These are phyloP conservation scores for Cuniculus paca DNA, from an alignment of 2,797 vertebrate genomes.

Conservation along the genomic window DNA sequence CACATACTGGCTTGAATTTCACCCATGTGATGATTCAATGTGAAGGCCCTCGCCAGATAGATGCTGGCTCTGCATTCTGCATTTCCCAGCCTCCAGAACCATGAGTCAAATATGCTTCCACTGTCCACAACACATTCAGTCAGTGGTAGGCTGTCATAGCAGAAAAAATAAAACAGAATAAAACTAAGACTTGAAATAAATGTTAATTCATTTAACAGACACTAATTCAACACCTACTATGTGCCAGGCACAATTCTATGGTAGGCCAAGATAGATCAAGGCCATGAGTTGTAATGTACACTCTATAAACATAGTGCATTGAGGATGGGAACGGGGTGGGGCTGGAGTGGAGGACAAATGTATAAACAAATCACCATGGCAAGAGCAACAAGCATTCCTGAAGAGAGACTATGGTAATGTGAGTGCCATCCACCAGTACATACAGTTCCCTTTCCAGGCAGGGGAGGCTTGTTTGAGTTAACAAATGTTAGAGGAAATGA, in stretches of 20 bases:
- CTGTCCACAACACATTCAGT: background rate
- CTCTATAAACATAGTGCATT: background rate
- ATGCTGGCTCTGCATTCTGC: background rate
- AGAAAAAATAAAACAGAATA: background rate
- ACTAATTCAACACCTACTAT: background rate
- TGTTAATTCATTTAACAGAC: background rate
- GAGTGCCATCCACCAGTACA: background rate
- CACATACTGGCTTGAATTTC: background rate
- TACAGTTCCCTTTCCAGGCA: background rate
- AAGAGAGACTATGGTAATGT: too few relatives aligned
- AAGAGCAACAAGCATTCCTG: background rate
- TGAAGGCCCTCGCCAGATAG: background rate
- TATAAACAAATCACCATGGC: background rate
- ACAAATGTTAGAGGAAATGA: background rate
- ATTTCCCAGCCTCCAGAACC: background rate
- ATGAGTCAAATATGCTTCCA: background rate
- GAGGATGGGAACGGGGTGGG: background rate
- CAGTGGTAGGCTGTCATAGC: background rate
- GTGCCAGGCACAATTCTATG: background rate
- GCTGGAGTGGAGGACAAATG: background rate
- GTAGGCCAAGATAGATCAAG: background rate
- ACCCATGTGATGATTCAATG: background rate
- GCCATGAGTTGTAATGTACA: background rate
- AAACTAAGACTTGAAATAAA: background rate
- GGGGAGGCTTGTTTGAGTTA: background rate